Base-by-base conservation (phyloP, 2,888 invertebrate genomes). In the Meteorus cinctellus region DNA sequence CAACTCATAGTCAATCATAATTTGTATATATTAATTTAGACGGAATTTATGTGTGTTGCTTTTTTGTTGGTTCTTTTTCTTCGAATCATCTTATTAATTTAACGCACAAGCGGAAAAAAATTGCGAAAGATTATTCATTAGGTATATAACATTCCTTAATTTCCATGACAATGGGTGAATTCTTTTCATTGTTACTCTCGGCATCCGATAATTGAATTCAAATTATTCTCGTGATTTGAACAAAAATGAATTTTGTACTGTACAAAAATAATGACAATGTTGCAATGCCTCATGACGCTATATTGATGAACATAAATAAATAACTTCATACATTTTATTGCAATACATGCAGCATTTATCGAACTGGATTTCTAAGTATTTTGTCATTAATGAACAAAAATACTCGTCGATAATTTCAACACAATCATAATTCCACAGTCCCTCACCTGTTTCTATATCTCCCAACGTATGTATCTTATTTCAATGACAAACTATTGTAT, bases 231-330 rank as follows among this genome's bases (percentile, higher is more conserved):
- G 16, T 62, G 12, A 36, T n/a, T 0, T 29, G 19, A 1, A 34
- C 2, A 10, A 8, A 36, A 65, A n/a, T 34, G 19, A 65, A 36
- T 65, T 65, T 66, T 66, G 4, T 66, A 66, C 41, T 65, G 14
- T 65, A 65, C 41, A 14, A 27, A 66, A 41, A 66, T 36, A 55
- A 19, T 24, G 2, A 5, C 24, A 55, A 55, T n/a, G 19, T 24
- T 8, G 12, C 19, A 8, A 55, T 55, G 55, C 6, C 55, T 10
- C 8, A 55, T 8, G 19, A 55, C 10, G 10, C 55, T 19, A 55
- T 55, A 24, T 55, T 8, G n/a, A 6, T 55, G 55, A 24, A 55
- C 8, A 55, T 19, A 55, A 19, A 55, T 55, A 6, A 48, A 19
- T 19, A 19, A 24, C n/a, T 5, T 8, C 55, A 10, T 19, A 19